Conservation (phyloP, 2,888 invertebrate species). For the Caenorhabditis imperialis region DNA sequence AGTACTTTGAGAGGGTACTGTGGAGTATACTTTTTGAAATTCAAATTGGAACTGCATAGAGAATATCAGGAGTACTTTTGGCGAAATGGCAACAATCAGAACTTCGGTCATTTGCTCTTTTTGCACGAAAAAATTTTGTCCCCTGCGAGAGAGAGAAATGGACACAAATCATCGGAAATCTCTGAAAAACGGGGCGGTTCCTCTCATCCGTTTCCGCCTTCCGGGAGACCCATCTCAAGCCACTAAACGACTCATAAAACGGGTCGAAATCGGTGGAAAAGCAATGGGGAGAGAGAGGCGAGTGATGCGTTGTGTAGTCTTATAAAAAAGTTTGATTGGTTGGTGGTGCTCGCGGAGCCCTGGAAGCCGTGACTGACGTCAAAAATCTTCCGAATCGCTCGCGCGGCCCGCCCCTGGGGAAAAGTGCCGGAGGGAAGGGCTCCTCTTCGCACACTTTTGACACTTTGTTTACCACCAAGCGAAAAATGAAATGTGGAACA, state of each 20-base stretch:
- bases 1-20: no score
- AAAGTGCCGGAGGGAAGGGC: slow-evolving; percentile 3
- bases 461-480: slow-evolving; percentile 40
- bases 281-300: slow-evolving; percentile 3
- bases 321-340: slow-evolving; percentile 57
- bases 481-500: slow-evolving; percentile 27
- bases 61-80: background rate
- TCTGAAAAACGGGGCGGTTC: slow-evolving; percentile 18
- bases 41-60: background rate
- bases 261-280: slow-evolving; percentile 33
- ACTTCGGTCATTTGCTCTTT: background rate
- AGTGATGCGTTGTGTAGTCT: slow-evolving; percentile 36
- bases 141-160: slow-evolving; percentile 5
- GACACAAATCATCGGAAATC: slow-evolving; percentile 14
- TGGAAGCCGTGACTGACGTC: slow-evolving; percentile 42
- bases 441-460: slow-evolving; percentile 36
- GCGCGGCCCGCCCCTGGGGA: slow-evolving; percentile 38
- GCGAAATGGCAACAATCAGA: background rate
- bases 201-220: background rate
- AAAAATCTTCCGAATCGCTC: slow-evolving; percentile 48
- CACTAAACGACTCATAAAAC: slow-evolving; percentile 50
- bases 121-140: background rate
- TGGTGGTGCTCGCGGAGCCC: slow-evolving; percentile 26
- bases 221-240: slow-evolving; percentile 15
- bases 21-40: no score